Percentiles rank a stretch among this genome's conserved stretches.
phyloP scores from a whole-genome alignment of 2,113 vertebrate genomes.

The Lophura nycthemera region DNA sequence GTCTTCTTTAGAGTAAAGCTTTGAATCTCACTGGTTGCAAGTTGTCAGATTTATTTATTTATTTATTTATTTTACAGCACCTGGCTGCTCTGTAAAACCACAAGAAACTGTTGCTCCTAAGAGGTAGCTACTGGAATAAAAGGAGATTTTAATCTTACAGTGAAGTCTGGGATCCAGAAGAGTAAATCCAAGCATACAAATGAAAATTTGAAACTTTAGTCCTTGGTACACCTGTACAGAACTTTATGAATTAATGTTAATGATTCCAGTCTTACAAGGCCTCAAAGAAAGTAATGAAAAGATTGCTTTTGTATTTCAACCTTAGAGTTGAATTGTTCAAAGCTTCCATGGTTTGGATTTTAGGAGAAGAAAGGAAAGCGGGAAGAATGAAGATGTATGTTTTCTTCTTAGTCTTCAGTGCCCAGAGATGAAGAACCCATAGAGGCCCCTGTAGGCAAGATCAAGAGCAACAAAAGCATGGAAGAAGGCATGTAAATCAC shows the following conservation, averaged over 20 bases:
- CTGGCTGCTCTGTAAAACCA: slow-evolving; percentile 57
- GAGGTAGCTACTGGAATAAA: slow-evolving; percentile 55
- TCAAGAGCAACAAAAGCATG: not conserved
- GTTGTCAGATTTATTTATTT: not conserved
- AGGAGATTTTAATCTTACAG: not conserved
- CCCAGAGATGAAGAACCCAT: not conserved
- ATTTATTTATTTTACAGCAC: slow-evolving; percentile 9
- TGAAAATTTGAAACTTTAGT: not conserved
- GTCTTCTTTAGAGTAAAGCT: not conserved
- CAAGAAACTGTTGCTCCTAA: slow-evolving; percentile 55
- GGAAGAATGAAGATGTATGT: not conserved
- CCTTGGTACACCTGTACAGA: not conserved
- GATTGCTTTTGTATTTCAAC: not conserved
- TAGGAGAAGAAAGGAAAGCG: not conserved
- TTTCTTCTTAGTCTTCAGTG: not conserved
- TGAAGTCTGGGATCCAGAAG: not conserved
- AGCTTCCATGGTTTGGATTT: not conserved
- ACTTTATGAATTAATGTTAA: not conserved
- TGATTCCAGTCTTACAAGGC: not conserved
- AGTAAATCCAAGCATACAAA: not conserved
- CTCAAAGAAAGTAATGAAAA: not conserved
- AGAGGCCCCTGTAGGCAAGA: not conserved
- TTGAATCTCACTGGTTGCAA: not conserved
- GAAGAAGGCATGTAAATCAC: not conserved
- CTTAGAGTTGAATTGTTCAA: not conserved